phyloP scores from a whole-genome alignment of 64 coral and sea anemone genomes.

The Pocillopora damicornis region DNA sequence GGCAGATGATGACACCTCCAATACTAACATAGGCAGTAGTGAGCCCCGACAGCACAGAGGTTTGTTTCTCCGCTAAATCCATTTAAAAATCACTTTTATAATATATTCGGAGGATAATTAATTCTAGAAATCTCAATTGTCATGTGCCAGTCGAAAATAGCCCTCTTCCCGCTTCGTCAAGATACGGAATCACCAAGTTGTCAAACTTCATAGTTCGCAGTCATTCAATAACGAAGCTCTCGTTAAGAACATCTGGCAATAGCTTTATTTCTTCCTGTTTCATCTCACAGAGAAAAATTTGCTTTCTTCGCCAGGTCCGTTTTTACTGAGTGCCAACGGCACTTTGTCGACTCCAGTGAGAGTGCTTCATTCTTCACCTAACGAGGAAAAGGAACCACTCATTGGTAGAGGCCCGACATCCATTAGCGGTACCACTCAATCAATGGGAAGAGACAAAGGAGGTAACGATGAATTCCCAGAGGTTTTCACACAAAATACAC shows the following conservation, averaged over 20 bases:
- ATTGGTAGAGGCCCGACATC: neutral
- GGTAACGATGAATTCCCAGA: neutral
- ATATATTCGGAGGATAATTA: no score
- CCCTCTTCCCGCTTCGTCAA: no score
- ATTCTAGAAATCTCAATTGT: no score
- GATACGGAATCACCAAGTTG: no score
- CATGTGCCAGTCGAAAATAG: no score
- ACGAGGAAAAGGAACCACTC: neutral
- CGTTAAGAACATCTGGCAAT: no score
- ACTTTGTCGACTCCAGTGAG: neutral
- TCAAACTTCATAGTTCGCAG: no score
- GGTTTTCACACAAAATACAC: neutral
- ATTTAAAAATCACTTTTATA: no score
- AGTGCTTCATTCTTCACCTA: neutral
- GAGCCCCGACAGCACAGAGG: neutral
- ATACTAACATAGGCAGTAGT: neutral
- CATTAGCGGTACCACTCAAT: neutral
- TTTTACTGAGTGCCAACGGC: neutral
- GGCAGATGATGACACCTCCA: slow-evolving; percentile 9
- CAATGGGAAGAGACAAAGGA: neutral
- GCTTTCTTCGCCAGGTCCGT: neutral
- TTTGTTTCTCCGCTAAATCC: neutral
- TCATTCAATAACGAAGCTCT: no score
- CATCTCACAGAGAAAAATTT: neutral
- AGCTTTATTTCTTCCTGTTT: neutral